phyloP scores from a whole-genome alignment of 2,113 vertebrate genomes.

The Oenanthe oenanthe region DNA sequence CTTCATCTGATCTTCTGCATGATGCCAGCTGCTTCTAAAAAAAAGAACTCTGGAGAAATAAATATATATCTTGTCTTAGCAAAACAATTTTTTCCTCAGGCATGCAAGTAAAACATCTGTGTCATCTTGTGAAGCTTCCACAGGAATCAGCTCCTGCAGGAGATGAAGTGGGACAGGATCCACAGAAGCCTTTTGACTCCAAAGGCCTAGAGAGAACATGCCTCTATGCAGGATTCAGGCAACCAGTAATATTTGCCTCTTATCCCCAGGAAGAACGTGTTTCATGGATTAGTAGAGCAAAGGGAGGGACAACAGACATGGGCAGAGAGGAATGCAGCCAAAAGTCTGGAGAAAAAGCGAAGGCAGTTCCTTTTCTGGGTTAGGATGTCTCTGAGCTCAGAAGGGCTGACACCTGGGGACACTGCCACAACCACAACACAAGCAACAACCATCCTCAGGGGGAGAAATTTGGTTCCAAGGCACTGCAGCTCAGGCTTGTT shows the following conservation, averaged over 20 bases:
- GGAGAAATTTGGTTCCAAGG: neutral
- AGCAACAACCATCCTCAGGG: neutral
- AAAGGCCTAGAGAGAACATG: neutral
- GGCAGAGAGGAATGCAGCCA: neutral
- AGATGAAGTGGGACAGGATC: neutral
- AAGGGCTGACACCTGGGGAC: neutral
- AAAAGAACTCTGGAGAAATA: neutral
- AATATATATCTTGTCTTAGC: neutral
- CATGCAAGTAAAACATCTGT: neutral
- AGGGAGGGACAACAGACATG: neutral
- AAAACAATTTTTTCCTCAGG: neutral
- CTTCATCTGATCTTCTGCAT: neutral
- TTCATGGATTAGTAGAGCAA: neutral
- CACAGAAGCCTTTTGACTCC: neutral
- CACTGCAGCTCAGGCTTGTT: neutral
- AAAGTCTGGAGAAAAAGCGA: neutral
- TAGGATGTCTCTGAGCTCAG: neutral
- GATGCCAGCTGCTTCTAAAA: neutral
- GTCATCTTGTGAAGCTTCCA: neutral
- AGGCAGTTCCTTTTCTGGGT: neutral
- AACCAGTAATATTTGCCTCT: neutral
- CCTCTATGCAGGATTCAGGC: rapidly evolving
- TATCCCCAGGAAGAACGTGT: neutral
- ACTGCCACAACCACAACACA: neutral
- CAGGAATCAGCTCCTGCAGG: neutral